phyloP scores from a whole-genome alignment of 2,888 invertebrate species.

The Pseudolycoriella hygida region DNA sequence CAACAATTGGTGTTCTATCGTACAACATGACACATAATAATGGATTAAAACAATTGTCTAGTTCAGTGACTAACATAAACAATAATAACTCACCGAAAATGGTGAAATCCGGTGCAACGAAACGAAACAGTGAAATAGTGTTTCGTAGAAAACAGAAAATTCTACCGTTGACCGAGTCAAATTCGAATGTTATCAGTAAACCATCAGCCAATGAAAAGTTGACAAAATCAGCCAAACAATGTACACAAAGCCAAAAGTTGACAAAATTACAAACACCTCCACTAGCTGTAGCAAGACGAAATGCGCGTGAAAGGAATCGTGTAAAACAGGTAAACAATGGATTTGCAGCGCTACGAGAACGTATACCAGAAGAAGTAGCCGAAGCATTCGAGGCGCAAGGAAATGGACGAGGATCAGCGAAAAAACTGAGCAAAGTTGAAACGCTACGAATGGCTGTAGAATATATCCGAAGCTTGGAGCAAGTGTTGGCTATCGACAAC shows the following conservation, averaged over 20 bases:
- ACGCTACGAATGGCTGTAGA: constrained; percentile 81
- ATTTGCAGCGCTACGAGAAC: constrained; percentile 70
- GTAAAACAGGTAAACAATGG: constrained; percentile 80
- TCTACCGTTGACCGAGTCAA: constrained; percentile 23
- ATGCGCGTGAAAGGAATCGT: constrained; percentile 41
- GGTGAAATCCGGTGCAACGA: constrained; percentile 8
- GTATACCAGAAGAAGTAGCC: constrained; percentile 70
- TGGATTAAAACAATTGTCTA: constrained; percentile 12
- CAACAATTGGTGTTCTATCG: constrained; percentile 21
- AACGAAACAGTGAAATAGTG: constrained; percentile 31
- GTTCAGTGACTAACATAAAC: constrained; percentile 3
- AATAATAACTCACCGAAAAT: constrained; percentile 7
- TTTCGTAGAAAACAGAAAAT: constrained; percentile 34
- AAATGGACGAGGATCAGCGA: constrained; percentile 43
- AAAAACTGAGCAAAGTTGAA: constrained; percentile 76
- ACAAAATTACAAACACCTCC: constrained; percentile 38
- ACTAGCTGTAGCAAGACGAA: constrained; percentile 69
- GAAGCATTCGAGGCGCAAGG: constrained; percentile 47
- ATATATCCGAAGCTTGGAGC: constrained; percentile 68
- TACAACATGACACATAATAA: constrained; percentile 17
- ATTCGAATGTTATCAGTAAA: constrained; percentile 1
- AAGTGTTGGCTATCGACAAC: constrained; percentile 47
- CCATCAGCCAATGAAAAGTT: background rate
- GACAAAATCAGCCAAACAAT: constrained; percentile 25
- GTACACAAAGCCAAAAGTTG: constrained; percentile 13